Evolutionary conservation across 1,140 invertebrate species (phyloP).

Genomic region (Drosophila murphyi): DNA sequence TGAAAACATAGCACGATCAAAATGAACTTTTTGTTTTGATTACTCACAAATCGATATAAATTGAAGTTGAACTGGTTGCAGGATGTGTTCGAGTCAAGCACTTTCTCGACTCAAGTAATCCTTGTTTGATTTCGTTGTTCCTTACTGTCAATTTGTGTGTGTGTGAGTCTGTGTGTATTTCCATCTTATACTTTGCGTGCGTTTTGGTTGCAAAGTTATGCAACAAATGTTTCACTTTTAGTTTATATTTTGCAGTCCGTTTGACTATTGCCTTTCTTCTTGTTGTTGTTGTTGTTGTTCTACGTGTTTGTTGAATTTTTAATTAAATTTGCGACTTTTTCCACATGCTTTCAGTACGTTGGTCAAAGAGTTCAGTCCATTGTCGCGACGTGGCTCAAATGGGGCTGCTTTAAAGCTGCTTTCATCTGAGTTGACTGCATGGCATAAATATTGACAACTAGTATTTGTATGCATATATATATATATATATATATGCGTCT

Average conservation of each 20-base stretch:
- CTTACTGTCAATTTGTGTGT: constrained; percentile 45
- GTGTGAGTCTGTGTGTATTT: constrained; percentile 26
- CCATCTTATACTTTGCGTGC: background rate
- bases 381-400: background rate
- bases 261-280: constrained; percentile 27
- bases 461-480: background rate
- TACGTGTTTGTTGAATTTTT: constrained; percentile 70
- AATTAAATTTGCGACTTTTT: constrained; percentile 74
- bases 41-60: too few species aligned
- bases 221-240: constrained; percentile 54
- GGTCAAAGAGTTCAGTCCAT: background rate
- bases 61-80: too few species aligned
- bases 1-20: too few species aligned
- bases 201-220: constrained; percentile 24
- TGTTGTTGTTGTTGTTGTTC: constrained; percentile 20
- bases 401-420: background rate
- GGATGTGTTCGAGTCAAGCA: too few species aligned
- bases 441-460: too few species aligned
- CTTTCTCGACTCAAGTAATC: too few species aligned
- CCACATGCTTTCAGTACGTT: constrained; percentile 35
- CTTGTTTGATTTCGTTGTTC: background rate
- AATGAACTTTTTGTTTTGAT: too few species aligned
- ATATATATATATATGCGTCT: background rate
- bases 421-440: too few species aligned
- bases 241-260: constrained; percentile 50